Conservation (phyloP, 2,888 invertebrate species). For the Theretra japonica region DNA sequence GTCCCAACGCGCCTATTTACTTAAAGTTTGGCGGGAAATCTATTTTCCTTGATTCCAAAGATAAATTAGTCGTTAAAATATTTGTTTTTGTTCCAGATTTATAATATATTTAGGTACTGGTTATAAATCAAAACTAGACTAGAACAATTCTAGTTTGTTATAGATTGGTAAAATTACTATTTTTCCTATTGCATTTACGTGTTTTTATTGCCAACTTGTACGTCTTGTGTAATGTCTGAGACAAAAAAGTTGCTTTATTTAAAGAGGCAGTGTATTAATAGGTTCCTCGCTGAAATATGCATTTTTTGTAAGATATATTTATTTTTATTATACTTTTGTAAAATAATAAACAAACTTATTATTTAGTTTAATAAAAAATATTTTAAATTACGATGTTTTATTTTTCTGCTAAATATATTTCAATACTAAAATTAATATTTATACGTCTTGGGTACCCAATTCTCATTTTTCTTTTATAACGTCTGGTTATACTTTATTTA, state of each 20-base stretch:
- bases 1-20: not conserved
- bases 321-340: slow-evolving; percentile 13
- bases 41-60: not conserved
- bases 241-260: not conserved
- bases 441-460: not conserved
- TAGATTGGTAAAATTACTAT: not conserved
- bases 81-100: no score
- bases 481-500: slow-evolving; percentile 20
- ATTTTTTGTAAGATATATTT: slow-evolving; percentile 11
- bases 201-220: not conserved
- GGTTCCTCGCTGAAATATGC: not conserved
- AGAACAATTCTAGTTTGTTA: not conserved
- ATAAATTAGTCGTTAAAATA: not conserved
- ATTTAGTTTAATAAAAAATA: not conserved
- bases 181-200: not conserved
- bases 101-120: no score
- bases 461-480: slow-evolving; percentile 10
- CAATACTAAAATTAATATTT: not conserved
- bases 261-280: not conserved
- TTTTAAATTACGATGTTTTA: not conserved
- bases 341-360: not conserved
- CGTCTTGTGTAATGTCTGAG: not conserved
- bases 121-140: not conserved
- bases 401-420: not conserved
- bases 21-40: not conserved